A percentile compares a stretch with the other conserved stretches of the same genome.
Conservation (phyloP, 1,140 invertebrate genomes). For the Himalopsyche phryganea region DNA sequence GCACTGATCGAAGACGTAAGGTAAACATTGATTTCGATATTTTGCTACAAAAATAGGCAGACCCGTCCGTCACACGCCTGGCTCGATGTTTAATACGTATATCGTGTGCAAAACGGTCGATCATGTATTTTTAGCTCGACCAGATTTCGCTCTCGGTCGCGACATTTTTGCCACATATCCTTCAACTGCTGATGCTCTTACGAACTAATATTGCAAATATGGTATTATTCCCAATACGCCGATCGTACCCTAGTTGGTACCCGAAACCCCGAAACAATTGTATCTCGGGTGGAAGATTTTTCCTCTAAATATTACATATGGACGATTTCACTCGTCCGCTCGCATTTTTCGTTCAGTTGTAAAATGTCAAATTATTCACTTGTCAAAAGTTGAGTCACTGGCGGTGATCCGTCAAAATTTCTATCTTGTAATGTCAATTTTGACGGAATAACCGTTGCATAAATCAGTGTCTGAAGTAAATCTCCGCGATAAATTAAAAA, state of each 20-base stretch:
- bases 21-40: conserved; percentile 54
- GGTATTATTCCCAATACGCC: conserved; percentile 38
- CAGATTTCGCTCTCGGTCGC: conserved; percentile 53
- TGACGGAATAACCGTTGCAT: no score
- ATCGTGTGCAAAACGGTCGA: conserved; percentile 43
- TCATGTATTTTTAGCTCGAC: conserved; percentile 54
- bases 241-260: no score
- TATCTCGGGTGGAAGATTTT: conserved; percentile 29
- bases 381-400: conserved; percentile 26
- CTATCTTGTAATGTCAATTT: no score
- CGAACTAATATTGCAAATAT: conserved; percentile 45
- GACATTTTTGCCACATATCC: conserved; percentile 55
- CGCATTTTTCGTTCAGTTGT: conserved; percentile 2
- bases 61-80: conserved; percentile 37
- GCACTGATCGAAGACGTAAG: conserved; percentile 52
- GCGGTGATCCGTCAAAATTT: conserved; percentile 12
- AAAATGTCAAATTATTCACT: conserved; percentile 24
- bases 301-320: neutral
- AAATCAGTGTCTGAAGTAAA: no score
- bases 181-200: conserved; percentile 53
- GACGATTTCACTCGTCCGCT: conserved; percentile 35
- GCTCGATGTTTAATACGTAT: conserved; percentile 37
- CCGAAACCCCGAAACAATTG: conserved; percentile 10
- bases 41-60: conserved; percentile 46
- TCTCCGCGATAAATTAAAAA: no score